Base-by-base conservation (phyloP, 2,113 vertebrate genomes). In the Recurvirostra avosetta region DNA sequence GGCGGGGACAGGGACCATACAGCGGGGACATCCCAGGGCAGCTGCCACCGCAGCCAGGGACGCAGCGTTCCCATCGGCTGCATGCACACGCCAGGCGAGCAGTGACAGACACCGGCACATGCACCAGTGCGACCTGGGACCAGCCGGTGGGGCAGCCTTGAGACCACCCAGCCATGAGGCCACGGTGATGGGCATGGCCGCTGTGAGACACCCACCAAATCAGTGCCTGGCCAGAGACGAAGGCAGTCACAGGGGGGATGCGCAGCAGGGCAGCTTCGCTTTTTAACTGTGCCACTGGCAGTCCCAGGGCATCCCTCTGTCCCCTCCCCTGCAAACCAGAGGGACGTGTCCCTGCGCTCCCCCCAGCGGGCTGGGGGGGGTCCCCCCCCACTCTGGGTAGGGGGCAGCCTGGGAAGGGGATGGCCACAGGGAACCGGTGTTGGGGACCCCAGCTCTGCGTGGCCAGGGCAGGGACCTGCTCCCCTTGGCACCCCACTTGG, bases 191-290 rank as follows among this genome's bases (percentile, higher is more conserved):
- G 73, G 68, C 68, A 76, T 16, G 4, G 68, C 9, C 5, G 0
- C n/a, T 2, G 26, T 9, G 1, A 38, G 75, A 30, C 21, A 19
- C 20, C 43, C 65, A 23, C 19, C 8, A 16, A 55, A 18, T 0
- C 71, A 9, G 53, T 0, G 15, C 11, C 50, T 1, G 18, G n/a
- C 9, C 16, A 12, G 23, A 16, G 27, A 4, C 0, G 22, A 38
- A 34, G 5, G 25, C 27, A 16, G 14, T 22, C 30, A 30, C 0
- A 3, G 50, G 29, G 18, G 34, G 43, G 43, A 41, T 4, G 32
- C 5, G 1, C 29, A 15, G 52, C 9, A 5, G 1, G 9, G 47
- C 2, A 2, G 47, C 56, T 55, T 63, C 1, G 2, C 12, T 20
- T 49, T 72, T 50, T 15, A 73, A 43, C 86, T 0, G 23, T 27